Conservation (phyloP, 2,797 vertebrate species). For the Pantherophis alleghaniensis region DNA sequence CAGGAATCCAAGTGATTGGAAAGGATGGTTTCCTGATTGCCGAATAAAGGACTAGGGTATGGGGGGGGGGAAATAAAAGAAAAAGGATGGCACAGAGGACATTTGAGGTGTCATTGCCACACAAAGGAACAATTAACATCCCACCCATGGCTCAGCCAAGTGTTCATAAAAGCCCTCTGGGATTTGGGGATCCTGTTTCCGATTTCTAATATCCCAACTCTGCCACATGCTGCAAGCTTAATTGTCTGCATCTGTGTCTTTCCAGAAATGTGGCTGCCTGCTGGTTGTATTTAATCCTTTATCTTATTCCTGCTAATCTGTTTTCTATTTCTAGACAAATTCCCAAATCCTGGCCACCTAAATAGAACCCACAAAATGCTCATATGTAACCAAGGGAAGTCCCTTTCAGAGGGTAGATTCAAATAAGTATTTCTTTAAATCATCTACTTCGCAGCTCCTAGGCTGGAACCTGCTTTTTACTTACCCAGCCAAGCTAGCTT, state of each 20-base stretch:
- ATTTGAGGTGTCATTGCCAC: conserved; percentile 18
- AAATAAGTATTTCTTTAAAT: conserved; percentile 12
- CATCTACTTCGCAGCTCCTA: background rate
- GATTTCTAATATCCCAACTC: conserved; percentile 62
- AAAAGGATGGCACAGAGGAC: fast-evolving
- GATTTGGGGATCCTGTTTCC: conserved; percentile 65
- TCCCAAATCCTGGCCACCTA: conserved; percentile 65
- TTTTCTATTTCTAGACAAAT: conserved; percentile 71
- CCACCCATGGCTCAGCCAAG: conserved; percentile 23
- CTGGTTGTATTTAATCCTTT: conserved; percentile 73
- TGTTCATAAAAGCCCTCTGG: conserved; percentile 27
- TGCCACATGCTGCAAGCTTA: conserved; percentile 60
- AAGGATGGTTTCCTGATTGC: background rate
- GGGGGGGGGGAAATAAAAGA: fast-evolving
- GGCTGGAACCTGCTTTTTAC: conserved; percentile 7
- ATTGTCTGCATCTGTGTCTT: conserved; percentile 67
- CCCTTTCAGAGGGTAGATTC: background rate
- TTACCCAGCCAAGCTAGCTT: conserved; percentile 27
- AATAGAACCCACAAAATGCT: conserved; percentile 47
- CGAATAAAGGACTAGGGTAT: fast-evolving
- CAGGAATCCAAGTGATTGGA: background rate
- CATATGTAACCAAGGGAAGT: background rate
- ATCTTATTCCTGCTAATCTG: conserved; percentile 71
- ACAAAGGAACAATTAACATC: conserved; percentile 25
- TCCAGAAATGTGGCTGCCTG: conserved; percentile 62